Conservation (phyloP, 1,140 invertebrate genomes). For the Penaeus japonicus region DNA sequence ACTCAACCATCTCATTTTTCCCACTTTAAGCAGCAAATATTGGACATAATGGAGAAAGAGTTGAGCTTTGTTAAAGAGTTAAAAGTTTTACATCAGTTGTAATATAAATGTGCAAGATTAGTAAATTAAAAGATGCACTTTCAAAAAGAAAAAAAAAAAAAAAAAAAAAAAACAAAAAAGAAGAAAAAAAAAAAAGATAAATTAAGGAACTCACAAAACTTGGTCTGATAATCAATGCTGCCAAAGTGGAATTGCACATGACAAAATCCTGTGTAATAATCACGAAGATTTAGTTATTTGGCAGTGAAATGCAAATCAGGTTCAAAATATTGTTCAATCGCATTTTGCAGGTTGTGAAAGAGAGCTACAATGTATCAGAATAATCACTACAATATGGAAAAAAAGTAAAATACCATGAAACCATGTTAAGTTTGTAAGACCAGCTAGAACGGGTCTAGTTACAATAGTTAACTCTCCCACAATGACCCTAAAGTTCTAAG, state of each 20-base stretch:
- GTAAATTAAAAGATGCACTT: background rate
- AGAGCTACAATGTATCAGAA: background rate
- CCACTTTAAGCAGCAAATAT: constrained; percentile 10
- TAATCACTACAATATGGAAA: background rate
- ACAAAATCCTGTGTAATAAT: background rate
- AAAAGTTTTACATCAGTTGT: constrained; percentile 2
- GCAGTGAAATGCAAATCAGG: constrained; percentile 31
- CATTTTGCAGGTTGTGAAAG: background rate
- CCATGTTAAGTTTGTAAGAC: too few relatives aligned
- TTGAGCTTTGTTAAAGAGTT: constrained; percentile 23
- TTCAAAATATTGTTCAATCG: background rate
- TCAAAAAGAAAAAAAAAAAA: background rate
- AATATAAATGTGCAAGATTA: constrained; percentile 31
- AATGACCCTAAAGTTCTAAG: too few relatives aligned
- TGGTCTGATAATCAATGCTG: constrained; percentile 11
- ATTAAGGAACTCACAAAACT: background rate
- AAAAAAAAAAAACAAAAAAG: constrained; percentile 20
- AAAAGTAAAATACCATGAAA: background rate
- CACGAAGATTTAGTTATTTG: constrained; percentile 13
- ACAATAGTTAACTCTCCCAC: too few relatives aligned
- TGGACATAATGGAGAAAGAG: background rate
- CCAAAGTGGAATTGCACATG: constrained; percentile 40
- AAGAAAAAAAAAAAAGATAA: constrained; percentile 9
- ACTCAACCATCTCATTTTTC: constrained; percentile 10
- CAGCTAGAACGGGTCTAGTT: too few relatives aligned